These are phyloP conservation scores for Acleris sparsana DNA, from an alignment of 2,888 invertebrate genomes.

Conservation along the genomic window DNA sequence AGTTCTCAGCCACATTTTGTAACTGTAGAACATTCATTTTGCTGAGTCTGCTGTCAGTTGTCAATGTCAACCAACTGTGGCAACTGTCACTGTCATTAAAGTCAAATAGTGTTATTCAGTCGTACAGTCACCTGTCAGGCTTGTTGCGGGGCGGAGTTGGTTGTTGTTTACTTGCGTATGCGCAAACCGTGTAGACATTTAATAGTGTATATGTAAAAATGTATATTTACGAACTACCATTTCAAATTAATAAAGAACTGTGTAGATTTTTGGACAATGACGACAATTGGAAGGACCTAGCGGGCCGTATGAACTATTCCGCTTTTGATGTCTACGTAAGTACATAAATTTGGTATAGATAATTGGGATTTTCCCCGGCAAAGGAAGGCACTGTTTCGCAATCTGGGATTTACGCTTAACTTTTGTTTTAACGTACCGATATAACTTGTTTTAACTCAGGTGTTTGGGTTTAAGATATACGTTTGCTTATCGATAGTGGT, in stretches of 20 bases:
- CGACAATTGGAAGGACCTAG: slow-evolving; percentile 91
- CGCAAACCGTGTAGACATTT: not conserved
- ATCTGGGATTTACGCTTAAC: slow-evolving; percentile 40
- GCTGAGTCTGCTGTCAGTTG: no score
- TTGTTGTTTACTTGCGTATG: slow-evolving; percentile 12
- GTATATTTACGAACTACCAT: slow-evolving; percentile 90
- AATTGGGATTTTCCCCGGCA: slow-evolving; percentile 55
- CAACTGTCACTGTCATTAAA: no score
- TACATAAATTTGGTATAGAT: slow-evolving; percentile 38
- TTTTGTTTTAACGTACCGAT: slow-evolving; percentile 1
- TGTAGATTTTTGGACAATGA: slow-evolving; percentile 91
- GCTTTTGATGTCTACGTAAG: slow-evolving; percentile 83
- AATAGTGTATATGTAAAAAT: slow-evolving; percentile 43
- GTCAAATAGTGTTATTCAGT: no score
- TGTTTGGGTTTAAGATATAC: not conserved
- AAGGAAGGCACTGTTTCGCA: slow-evolving; percentile 31
- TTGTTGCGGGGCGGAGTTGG: not conserved
- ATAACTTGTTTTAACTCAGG: slow-evolving; percentile 9
- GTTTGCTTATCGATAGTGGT: no score
- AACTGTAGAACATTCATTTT: no score
- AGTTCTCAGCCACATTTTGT: no score
- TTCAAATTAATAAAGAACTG: slow-evolving; percentile 86
- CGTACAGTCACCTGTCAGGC: not conserved
- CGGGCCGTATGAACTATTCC: slow-evolving; percentile 87
- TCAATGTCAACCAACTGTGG: no score